Percentiles rank a stretch among this genome's conserved stretches.
phyloP scores from a whole-genome alignment of 2,113 vertebrate genomes.

The Pygoscelis adeliae region DNA sequence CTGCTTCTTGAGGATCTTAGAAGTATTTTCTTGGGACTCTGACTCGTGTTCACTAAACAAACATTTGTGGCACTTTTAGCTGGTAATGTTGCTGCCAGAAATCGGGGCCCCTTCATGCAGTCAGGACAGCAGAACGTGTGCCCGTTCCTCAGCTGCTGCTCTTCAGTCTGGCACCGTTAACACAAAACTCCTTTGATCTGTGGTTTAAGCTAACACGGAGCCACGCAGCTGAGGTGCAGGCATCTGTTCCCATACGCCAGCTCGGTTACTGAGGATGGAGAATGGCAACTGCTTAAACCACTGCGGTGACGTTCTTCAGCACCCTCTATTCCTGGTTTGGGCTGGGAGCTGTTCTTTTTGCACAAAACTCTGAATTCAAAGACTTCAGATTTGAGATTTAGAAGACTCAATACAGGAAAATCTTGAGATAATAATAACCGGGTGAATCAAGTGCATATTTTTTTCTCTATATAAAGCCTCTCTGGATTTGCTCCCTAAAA shows the following conservation, averaged over 20 bases:
- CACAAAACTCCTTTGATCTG: background rate
- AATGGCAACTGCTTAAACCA: background rate
- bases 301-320: background rate
- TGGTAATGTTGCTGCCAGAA: background rate
- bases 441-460: background rate
- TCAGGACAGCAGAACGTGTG: background rate
- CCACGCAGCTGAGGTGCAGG: background rate
- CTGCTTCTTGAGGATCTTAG: background rate
- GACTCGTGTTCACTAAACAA: background rate
- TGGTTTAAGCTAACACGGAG: background rate
- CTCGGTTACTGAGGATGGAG: background rate
- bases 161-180: background rate
- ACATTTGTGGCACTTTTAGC: background rate
- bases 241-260: background rate
- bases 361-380: background rate
- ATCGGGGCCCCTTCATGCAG: background rate
- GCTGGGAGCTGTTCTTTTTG: background rate
- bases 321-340: background rate
- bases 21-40: background rate
- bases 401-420: background rate
- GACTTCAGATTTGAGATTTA: background rate
- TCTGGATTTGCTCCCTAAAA: background rate
- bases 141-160: background rate
- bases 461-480: background rate
- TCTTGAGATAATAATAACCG: background rate